These are phyloP conservation scores for Actenoides lindsayi DNA, from an alignment of 2,113 vertebrate species.

Conservation along the genomic window DNA sequence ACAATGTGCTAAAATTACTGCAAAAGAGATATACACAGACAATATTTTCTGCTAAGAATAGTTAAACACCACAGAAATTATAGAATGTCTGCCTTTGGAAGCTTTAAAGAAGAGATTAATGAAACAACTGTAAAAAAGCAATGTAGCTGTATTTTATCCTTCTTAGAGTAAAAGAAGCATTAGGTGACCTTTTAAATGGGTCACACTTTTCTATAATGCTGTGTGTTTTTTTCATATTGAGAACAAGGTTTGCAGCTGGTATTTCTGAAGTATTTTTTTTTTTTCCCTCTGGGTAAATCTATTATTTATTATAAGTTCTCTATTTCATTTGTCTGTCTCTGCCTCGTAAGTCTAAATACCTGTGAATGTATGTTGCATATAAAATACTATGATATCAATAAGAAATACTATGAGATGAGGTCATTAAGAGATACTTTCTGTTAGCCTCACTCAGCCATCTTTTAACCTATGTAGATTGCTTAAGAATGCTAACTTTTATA, in stretches of 20 bases:
- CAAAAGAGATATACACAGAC: neutral
- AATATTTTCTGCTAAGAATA: constrained; percentile 30
- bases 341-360: neutral
- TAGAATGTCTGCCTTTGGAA: neutral
- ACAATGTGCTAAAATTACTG: constrained; percentile 2
- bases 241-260: neutral
- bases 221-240: neutral
- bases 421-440: neutral
- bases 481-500: neutral
- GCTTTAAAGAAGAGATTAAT: constrained; percentile 43
- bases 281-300: neutral
- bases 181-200: constrained; percentile 46
- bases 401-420: neutral
- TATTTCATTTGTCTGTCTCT: neutral
- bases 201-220: constrained; percentile 8
- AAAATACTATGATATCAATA: neutral
- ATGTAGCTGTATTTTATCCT: constrained; percentile 42
- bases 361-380: neutral
- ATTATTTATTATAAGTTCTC: neutral
- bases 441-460: neutral
- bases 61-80: constrained; percentile 29
- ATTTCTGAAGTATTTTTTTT: neutral
- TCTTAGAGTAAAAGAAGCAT: constrained; percentile 28
- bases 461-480: neutral
- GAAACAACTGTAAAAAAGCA: constrained; percentile 55